Conservation (phyloP, 2,888 invertebrate species). For the Cynaeus angustus region DNA sequence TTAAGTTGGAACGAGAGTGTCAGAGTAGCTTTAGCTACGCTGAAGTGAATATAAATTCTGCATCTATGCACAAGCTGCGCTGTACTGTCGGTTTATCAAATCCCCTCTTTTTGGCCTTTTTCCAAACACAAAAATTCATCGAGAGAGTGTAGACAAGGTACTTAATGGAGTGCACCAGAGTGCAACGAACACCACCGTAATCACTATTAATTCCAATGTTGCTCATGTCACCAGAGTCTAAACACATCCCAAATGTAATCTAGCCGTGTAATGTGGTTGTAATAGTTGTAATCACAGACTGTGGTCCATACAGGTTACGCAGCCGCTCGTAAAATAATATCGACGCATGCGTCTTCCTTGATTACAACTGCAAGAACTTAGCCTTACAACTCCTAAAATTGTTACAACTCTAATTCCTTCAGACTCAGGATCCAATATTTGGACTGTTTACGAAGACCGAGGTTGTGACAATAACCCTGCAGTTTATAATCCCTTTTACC, state of each 20-base stretch:
- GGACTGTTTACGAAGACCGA: conserved; percentile 27
- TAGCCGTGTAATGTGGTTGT: conserved; percentile 52
- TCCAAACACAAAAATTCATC: neutral
- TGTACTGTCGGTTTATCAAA: too few species aligned
- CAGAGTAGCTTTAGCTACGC: too few species aligned
- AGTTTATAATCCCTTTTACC: conserved; percentile 29
- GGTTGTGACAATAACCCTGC: conserved; percentile 35
- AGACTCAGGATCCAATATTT: conserved; percentile 7
- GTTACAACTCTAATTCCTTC: neutral
- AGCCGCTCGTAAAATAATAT: conserved; percentile 37
- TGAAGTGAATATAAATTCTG: too few species aligned
- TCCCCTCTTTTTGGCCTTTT: neutral
- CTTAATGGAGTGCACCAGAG: conserved; percentile 37
- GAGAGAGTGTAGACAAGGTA: conserved; percentile 1
- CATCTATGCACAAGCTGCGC: too few species aligned
- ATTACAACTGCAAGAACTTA: neutral
- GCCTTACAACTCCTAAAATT: too few species aligned
- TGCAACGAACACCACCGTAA: conserved; percentile 36
- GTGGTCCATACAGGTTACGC: conserved; percentile 48
- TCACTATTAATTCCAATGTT: conserved; percentile 46
- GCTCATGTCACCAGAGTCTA: conserved; percentile 48
- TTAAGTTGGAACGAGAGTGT: too few species aligned
- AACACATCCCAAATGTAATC: conserved; percentile 53
- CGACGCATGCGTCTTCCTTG: conserved; percentile 5
- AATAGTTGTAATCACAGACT: conserved; percentile 52